These are phyloP conservation scores for Hydrozoanthus tunicans DNA, from an alignment of 64 coral and sea anemone genomes.

Conservation along the genomic window DNA sequence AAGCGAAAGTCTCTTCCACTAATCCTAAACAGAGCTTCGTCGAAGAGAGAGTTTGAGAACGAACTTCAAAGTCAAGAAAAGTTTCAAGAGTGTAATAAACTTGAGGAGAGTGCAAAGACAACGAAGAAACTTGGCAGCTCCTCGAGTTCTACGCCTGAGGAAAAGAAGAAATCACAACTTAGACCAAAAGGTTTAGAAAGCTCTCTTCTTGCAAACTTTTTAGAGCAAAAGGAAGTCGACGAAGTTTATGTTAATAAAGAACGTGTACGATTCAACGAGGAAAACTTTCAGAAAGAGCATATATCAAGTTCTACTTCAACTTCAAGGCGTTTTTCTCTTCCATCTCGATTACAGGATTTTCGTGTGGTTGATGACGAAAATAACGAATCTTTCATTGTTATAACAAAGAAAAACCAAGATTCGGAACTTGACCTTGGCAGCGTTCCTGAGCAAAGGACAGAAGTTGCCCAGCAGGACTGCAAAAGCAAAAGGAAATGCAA, in stretches of 20 bases:
- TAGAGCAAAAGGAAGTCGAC: conserved; percentile 37
- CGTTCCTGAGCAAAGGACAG: background rate
- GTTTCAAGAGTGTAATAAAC: background rate
- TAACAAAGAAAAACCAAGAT: conserved; percentile 26
- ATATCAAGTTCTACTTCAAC: background rate
- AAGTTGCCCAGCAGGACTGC: background rate
- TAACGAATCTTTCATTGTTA: background rate
- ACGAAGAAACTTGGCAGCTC: background rate
- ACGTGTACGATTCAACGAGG: background rate
- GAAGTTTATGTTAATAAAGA: conserved; percentile 8
- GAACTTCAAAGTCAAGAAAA: conserved; percentile 20
- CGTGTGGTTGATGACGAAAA: background rate
- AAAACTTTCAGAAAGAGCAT: conserved; percentile 5
- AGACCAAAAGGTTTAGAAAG: conserved; percentile 9
- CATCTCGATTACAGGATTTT: conserved; percentile 32
- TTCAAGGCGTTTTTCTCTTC: conserved; percentile 30
- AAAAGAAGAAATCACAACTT: background rate
- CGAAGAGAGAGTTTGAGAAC: conserved; percentile 8
- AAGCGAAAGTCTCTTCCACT: conserved; percentile 38
- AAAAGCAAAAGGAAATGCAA: background rate
- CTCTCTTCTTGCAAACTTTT: conserved; percentile 14
- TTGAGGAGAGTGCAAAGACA: background rate
- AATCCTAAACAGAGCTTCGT: background rate
- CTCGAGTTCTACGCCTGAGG: background rate
- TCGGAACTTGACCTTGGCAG: conserved; percentile 28